A percentile compares a stretch with the other conserved stretches of the same genome.
phyloP scores from a whole-genome alignment of 2,888 invertebrate genomes.

The Apamea epomidion region DNA sequence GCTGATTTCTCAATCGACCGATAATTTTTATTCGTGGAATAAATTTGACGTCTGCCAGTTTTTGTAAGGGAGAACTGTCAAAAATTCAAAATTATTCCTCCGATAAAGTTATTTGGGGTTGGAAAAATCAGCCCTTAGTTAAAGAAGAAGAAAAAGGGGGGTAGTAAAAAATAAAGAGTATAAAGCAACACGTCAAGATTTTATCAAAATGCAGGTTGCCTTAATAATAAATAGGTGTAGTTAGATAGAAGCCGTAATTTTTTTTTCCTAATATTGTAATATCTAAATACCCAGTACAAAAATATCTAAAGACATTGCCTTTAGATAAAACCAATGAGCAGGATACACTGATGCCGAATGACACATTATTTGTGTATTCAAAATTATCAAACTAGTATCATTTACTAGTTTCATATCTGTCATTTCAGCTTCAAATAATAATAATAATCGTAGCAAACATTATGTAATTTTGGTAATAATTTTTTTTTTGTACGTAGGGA shows the following conservation, averaged over 20 bases:
- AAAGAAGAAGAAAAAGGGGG: neutral
- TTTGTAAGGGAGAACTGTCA: too few relatives aligned
- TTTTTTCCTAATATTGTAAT: neutral
- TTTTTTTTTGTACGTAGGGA: neutral
- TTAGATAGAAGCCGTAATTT: neutral
- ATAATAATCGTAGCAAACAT: neutral
- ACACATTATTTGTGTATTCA: neutral
- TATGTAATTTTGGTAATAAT: neutral
- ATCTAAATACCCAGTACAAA: slow-evolving; percentile 9
- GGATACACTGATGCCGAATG: slow-evolving; percentile 50
- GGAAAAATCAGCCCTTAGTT: too few relatives aligned
- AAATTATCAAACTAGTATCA: neutral
- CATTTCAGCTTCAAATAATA: neutral
- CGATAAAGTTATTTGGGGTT: too few relatives aligned
- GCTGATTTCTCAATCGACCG: too few relatives aligned
- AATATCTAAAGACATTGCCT: neutral
- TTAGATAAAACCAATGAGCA: slow-evolving; percentile 4
- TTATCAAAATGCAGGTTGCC: slow-evolving; percentile 21
- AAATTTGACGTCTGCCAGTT: too few relatives aligned
- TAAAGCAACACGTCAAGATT: slow-evolving; percentile 12
- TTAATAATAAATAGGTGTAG: neutral
- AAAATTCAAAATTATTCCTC: too few relatives aligned
- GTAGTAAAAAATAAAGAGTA: neutral
- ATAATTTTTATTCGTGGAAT: too few relatives aligned
- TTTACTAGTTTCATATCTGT: neutral